Conservation (phyloP, 2,113 vertebrate species). For the Cyphomyrus plagiostoma region DNA sequence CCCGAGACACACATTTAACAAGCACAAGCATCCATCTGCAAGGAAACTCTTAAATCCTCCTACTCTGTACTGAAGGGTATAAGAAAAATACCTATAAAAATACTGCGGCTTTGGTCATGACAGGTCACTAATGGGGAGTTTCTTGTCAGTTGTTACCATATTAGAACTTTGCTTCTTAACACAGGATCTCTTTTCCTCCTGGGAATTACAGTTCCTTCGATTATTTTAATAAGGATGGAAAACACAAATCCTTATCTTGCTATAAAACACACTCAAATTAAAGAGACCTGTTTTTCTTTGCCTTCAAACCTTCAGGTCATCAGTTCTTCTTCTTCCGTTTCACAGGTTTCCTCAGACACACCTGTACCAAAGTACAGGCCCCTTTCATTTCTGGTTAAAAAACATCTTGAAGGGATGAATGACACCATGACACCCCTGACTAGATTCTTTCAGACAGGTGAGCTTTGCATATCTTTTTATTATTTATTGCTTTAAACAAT, state of each 20-base stretch:
- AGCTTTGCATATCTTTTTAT: conserved; percentile 37
- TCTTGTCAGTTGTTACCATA: not conserved
- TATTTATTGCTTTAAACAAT: conserved; percentile 42
- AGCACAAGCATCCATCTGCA: not conserved
- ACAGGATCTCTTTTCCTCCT: not conserved
- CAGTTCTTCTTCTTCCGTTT: conserved; percentile 31
- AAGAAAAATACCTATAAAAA: not conserved
- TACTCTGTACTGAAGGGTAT: not conserved
- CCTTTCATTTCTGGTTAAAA: conserved; percentile 44
- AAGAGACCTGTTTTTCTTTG: not conserved
- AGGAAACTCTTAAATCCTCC: not conserved
- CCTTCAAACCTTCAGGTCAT: not conserved
- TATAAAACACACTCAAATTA: not conserved
- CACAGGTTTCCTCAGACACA: conserved; percentile 41
- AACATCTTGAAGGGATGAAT: conserved; percentile 55
- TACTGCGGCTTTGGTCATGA: not conserved
- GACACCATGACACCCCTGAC: conserved; percentile 52
- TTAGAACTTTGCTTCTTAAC: not conserved
- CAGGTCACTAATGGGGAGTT: not conserved
- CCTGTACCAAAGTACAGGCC: conserved; percentile 51
- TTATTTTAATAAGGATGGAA: not conserved
- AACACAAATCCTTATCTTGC: not conserved
- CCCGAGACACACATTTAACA: not conserved
- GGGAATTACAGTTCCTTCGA: not conserved
- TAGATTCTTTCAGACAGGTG: conserved; percentile 30